Base-by-base conservation (phyloP, 2,888 invertebrate species). In the Digitonthophagus gazella region DNA sequence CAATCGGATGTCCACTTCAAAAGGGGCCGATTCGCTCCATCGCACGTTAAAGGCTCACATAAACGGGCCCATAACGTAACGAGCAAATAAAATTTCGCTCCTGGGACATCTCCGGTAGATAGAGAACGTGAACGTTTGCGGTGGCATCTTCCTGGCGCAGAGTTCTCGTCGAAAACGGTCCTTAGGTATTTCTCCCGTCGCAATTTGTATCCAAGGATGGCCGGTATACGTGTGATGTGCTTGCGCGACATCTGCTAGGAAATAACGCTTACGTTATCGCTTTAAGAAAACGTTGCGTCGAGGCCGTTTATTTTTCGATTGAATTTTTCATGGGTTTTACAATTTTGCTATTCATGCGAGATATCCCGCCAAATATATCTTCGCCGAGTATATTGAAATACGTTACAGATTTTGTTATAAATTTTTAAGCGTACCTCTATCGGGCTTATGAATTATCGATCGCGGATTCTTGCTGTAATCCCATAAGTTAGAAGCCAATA, bases 1-100 rank as follows among this genome's bases (percentile, higher is more conserved):
- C 61, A 61, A 61, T 61, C 61, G 61, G 61, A 61, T 61, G 61
- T 61, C 61, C 61, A 61, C 61, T 19, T 61, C 61, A 61, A 61
- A 61, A 61, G 61, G 61, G 28, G n/a, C 18, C 61, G 61, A 61
- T 61, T 61, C 20, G 61, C 61, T 61, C 61, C 61, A 18, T 61
- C 61, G 18, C 18, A 20, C 61, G 18, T 61, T 61, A 61, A 61
- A 61, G 19, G 61, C 61, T 18, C 18, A 18, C 61, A 61, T 61
- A 61, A 61, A 61, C 61, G 61, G 28, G 28, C 28, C 2, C 28
- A 44, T 44, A 44, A 44, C 28, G 28, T 44, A 44, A 44, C 28
- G 28, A 44, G 28, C 28, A 44, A 44, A 44, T 44, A 44, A 44
- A 44, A 44, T 44, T 44, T 44, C 11, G 28, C 28, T 44, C 28